A percentile compares a stretch with the other conserved stretches of the same genome.
Evolutionary conservation across 35 echinoderm and acorn worm species (phyloP).

Genomic region (Apostichopus parvimensis): DNA sequence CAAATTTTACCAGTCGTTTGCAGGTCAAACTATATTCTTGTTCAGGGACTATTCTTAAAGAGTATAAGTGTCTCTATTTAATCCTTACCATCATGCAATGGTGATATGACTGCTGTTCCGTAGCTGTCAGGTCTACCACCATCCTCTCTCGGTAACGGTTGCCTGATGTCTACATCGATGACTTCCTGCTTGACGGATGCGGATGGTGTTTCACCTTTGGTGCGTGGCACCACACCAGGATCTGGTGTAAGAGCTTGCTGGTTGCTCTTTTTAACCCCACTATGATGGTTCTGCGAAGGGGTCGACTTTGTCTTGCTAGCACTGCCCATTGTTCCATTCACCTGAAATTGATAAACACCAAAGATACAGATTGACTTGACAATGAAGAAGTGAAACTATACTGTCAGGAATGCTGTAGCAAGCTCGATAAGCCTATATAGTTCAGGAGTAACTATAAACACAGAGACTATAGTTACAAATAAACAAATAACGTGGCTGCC

Average conservation of each 20-base stretch:
- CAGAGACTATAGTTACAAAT: too few relatives aligned
- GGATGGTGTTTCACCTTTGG: constrained; percentile 13
- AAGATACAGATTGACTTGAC: too few relatives aligned
- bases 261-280: constrained; percentile 4
- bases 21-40: too few relatives aligned
- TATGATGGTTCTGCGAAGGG: constrained; percentile 32
- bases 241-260: neutral
- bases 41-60: too few relatives aligned
- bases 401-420: too few relatives aligned
- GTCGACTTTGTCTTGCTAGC: constrained; percentile 52
- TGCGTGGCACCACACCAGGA: neutral
- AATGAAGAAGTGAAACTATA: too few relatives aligned
- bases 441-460: too few relatives aligned
- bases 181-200: neutral
- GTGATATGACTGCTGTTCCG: constrained; percentile 24
- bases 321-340: constrained; percentile 47
- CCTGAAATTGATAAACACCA: neutral
- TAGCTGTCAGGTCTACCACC: constrained; percentile 8
- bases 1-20: too few relatives aligned
- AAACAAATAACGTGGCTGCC: too few relatives aligned
- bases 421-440: too few relatives aligned
- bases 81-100: constrained; percentile 35
- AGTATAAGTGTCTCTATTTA: neutral
- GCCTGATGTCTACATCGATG: neutral
- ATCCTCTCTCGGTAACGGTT: neutral